A percentile compares a stretch with the other conserved stretches of the same genome.
These are phyloP conservation scores for Lepeophtheirus nordmannii DNA, from an alignment of 2,888 invertebrate genomes.

Conservation along the genomic window DNA sequence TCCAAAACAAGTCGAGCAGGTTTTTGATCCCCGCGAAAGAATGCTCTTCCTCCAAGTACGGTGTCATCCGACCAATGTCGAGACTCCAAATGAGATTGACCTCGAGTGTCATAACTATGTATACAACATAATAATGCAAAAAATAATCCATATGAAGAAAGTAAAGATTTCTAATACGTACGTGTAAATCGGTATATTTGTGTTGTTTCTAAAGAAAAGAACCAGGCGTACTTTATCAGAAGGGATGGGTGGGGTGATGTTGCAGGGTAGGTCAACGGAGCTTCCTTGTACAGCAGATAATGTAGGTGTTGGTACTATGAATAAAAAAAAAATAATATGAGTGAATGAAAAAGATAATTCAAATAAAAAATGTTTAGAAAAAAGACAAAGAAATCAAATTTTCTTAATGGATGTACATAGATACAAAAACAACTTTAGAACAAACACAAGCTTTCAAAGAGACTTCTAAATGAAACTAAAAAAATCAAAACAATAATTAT, in stretches of 20 bases:
- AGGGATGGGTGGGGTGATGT: conserved; percentile 26
- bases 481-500: no score
- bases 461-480: no score
- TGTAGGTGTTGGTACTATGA: no score
- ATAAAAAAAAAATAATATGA: no score
- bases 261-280: conserved; percentile 28
- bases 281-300: conserved; percentile 26
- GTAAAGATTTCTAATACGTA: conserved; percentile 1
- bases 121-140: background rate
- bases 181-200: conserved; percentile 27
- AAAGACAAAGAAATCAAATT: no score
- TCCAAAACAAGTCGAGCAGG: conserved; percentile 10
- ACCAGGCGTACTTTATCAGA: conserved; percentile 27
- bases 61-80: conserved; percentile 21
- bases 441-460: no score
- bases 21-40: conserved; percentile 10
- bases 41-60: conserved; percentile 1
- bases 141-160: background rate
- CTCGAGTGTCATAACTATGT: conserved; percentile 21
- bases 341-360: no score
- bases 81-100: conserved; percentile 3
- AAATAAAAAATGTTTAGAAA: no score
- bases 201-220: conserved; percentile 27
- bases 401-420: no score
- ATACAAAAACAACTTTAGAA: no score